Conservation (phyloP, 1,140 invertebrate species). For the Helicoverpa zea region DNA sequence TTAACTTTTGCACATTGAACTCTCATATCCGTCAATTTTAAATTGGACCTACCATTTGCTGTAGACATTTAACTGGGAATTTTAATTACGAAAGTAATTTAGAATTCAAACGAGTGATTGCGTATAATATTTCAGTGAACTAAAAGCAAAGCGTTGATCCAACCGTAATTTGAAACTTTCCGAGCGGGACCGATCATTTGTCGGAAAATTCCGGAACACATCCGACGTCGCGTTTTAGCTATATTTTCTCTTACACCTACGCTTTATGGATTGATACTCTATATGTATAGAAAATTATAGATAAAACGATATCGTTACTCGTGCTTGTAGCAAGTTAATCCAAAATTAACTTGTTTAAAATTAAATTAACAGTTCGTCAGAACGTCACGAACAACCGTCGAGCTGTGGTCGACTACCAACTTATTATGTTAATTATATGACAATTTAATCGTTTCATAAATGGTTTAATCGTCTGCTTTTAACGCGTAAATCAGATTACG, state of each 20-base stretch:
- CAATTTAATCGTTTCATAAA: constrained; percentile 24
- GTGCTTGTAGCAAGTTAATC: background rate
- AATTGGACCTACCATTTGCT: constrained; percentile 38
- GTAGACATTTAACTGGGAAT: constrained; percentile 45
- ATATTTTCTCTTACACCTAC: constrained; percentile 61
- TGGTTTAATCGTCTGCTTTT: constrained; percentile 25
- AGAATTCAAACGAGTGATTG: constrained; percentile 59
- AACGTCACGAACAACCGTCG: constrained; percentile 14
- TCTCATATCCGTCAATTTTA: constrained; percentile 52
- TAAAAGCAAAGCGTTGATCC: constrained; percentile 58
- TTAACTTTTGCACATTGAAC: constrained; percentile 59
- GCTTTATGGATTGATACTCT: constrained; percentile 13
- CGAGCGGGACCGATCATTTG: constrained; percentile 66
- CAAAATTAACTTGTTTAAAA: constrained; percentile 13
- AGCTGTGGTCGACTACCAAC: background rate
- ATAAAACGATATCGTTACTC: background rate
- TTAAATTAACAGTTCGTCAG: constrained; percentile 15
- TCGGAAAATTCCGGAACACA: constrained; percentile 65
- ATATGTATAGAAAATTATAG: background rate
- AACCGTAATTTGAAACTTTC: constrained; percentile 67
- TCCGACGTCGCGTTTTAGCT: constrained; percentile 56
- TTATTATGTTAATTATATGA: constrained; percentile 7
- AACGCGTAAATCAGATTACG: constrained; percentile 18
- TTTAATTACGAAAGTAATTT: constrained; percentile 62
- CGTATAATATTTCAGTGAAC: constrained; percentile 63